These are phyloP conservation scores for Hylaeus anthracinus DNA, from an alignment of 1,140 invertebrate genomes.

Conservation along the genomic window DNA sequence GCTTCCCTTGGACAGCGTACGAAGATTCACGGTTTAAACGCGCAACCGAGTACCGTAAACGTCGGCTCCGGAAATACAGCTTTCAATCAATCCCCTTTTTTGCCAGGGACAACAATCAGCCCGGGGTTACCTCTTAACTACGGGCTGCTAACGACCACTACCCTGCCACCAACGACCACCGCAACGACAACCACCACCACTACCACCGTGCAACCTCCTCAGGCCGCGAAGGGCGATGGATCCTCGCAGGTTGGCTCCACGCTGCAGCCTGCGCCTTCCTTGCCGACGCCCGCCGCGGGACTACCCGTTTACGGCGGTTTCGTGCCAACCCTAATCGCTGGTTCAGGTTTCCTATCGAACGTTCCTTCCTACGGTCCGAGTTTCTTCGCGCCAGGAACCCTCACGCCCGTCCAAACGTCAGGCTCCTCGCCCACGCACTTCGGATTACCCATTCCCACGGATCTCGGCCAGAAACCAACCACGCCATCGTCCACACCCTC, in stretches of 20 bases:
- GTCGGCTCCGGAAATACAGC: constrained; percentile 34
- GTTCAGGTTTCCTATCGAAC: constrained; percentile 54
- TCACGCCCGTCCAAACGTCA: constrained; percentile 55
- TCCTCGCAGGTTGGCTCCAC: constrained; percentile 33
- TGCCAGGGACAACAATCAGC: constrained; percentile 55
- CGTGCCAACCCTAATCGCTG: constrained; percentile 61
- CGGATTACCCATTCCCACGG: constrained; percentile 69
- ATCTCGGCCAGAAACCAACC: constrained; percentile 37
- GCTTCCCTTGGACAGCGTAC: constrained; percentile 50
- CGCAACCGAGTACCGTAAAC: constrained; percentile 13
- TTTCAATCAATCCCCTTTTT: constrained; percentile 60
- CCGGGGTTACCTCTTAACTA: constrained; percentile 60
- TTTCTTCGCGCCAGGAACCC: constrained; percentile 46
- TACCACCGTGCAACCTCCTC: constrained; percentile 27
- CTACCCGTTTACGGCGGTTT: constrained; percentile 68
- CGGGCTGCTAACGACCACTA: constrained; percentile 49
- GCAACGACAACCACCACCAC: constrained; percentile 35
- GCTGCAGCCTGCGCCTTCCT: constrained; percentile 35
- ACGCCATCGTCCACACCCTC: constrained; percentile 2
- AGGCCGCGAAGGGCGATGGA: constrained; percentile 41
- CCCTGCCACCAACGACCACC: constrained; percentile 40
- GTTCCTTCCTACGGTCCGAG: constrained; percentile 61
- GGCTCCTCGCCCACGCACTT: constrained; percentile 72
- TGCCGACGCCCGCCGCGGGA: background rate
- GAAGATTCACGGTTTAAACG: constrained; percentile 41